Percentiles rank a stretch among this genome's conserved stretches.
Conservation (phyloP, 2,888 invertebrate species). For the Notodonta ziczac region DNA sequence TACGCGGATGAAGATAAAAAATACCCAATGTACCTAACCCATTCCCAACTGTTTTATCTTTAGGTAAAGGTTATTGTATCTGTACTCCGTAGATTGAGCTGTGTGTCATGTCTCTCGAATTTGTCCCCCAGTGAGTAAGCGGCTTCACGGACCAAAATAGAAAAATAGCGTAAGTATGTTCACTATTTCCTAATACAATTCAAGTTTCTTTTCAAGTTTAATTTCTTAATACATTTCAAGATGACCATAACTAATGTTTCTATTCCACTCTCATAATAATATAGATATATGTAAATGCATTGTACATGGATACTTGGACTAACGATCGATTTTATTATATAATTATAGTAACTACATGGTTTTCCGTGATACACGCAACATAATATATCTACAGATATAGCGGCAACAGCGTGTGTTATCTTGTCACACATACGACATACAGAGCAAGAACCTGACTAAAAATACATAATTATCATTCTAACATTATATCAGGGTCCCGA, state of each 20-base stretch:
- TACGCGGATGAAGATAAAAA: no score
- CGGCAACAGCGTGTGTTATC: conserved; percentile 2
- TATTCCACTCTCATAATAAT: not conserved
- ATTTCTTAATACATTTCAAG: conserved; percentile 1
- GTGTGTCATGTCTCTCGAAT: no score
- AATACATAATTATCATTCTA: not conserved
- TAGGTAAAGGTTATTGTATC: no score
- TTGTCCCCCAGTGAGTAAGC: not conserved
- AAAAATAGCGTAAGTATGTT: not conserved
- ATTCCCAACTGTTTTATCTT: no score
- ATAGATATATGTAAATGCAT: conserved; percentile 2
- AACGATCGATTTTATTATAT: conserved; percentile 1
- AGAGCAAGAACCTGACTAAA: not conserved
- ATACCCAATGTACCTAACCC: no score
- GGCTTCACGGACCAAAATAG: not conserved
- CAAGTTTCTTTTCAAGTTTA: no score
- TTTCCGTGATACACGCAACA: conserved; percentile 3
- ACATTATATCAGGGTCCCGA: no score
- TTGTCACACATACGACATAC: conserved; percentile 5
- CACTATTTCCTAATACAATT: not conserved
- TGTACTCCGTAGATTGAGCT: no score
- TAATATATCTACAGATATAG: conserved; percentile 1
- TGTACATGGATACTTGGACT: not conserved
- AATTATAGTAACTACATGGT: not conserved
- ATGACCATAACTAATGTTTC: not conserved